Evolutionary conservation across 2,888 invertebrate genomes (phyloP).

Genomic region (Omphaloscelis lunosa): DNA sequence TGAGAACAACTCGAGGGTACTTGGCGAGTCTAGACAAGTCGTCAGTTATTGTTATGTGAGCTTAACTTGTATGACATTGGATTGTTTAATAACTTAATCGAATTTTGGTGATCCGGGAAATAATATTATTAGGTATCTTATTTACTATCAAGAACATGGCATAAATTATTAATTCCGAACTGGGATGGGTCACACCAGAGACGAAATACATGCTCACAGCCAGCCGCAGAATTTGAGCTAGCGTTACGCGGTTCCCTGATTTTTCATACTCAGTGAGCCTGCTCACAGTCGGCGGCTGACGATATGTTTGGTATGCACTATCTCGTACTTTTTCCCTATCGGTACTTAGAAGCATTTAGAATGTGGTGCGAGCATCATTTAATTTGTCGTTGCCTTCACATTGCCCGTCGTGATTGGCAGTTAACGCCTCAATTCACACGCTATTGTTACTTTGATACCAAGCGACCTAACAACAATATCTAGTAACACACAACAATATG

Average conservation of each 20-base stretch:
- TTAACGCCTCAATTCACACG: constrained; percentile 22
- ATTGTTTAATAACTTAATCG: neutral
- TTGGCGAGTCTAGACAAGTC: constrained; percentile 20
- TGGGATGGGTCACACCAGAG: too few species aligned
- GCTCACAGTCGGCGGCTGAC: neutral
- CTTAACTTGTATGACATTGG: neutral
- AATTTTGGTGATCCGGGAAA: neutral
- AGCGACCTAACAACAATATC: neutral
- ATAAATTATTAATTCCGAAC: too few species aligned
- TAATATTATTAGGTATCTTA: neutral
- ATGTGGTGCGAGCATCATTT: constrained; percentile 1
- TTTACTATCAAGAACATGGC: neutral
- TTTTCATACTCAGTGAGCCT: neutral
- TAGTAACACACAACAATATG: neutral
- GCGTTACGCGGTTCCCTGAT: neutral
- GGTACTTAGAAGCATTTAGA: neutral
- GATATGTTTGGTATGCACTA: neutral
- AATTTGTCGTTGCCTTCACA: constrained; percentile 2
- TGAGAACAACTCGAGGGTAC: neutral
- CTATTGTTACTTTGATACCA: constrained; percentile 30
- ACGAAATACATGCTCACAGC: too few species aligned
- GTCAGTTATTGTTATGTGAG: neutral
- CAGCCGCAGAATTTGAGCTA: neutral
- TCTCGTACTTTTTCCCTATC: neutral
- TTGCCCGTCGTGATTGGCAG: constrained; percentile 29